Evolutionary conservation across 2,113 vertebrate genomes (phyloP).

Genomic region (Oreotrochilus melanogaster): DNA sequence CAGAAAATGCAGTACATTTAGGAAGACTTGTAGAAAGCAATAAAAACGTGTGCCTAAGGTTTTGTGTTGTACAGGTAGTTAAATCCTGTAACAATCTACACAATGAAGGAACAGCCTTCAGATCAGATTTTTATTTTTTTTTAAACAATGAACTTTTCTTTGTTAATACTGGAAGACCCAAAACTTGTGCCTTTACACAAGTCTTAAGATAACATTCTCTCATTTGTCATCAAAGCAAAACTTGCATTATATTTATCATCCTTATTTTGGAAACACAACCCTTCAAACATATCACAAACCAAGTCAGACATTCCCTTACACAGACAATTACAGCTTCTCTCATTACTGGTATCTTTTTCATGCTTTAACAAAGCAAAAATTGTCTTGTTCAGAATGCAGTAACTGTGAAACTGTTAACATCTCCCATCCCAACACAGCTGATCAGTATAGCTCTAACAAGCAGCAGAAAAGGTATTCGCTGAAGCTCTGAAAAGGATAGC

Average conservation of each 20-base stretch:
- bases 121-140: neutral
- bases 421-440: neutral
- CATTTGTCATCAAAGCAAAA: neutral
- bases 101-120: neutral
- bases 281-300: neutral
- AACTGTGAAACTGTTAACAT: neutral
- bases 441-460: neutral
- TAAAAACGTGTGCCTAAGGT: neutral
- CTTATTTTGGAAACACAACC: neutral
- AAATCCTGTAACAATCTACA: neutral
- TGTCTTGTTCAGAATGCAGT: neutral
- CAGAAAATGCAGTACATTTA: neutral
- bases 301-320: neutral
- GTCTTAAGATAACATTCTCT: neutral
- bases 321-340: neutral
- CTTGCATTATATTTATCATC: neutral
- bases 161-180: neutral
- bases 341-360: neutral
- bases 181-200: neutral
- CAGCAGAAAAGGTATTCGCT: neutral
- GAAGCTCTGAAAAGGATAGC: neutral
- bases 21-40: neutral
- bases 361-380: neutral
- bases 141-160: neutral
- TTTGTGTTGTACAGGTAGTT: neutral